Evolutionary conservation across 2,888 invertebrate species (phyloP), one percentile per base, ranked within the genome.

Genomic region (Eupithecia exiguata): DNA sequence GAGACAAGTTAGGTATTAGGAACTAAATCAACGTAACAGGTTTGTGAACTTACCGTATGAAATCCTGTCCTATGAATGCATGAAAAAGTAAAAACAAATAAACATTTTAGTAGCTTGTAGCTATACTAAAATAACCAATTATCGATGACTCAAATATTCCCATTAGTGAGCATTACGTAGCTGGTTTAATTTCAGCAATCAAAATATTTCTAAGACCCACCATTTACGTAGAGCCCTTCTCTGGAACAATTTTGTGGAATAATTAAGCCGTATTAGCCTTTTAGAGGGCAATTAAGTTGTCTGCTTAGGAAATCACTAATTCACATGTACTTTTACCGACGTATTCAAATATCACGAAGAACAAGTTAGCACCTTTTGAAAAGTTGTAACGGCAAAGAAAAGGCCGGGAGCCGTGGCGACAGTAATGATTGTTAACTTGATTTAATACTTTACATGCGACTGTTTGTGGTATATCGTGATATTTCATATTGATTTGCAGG

Each of bases 291-390:
- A 88, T 89, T 86, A 87, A 82, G 80, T 86, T 82, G 82, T 84
- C 83, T 79, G 82, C 82, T 84, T 86, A 87, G 89, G 88, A 88
- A 89, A 89, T 89, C 87, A 86, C 82, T 85, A 88, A 90, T 91
- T 90, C 82, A 88, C 90, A 87, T 85, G 78, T 84, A 84, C 86
- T 89, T 87, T 90, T 90, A 89, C 88, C 84, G 82, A 80, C 83
- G 83, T 86, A 89, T 89, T 89, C 86, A 87, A 85, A 86, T 86
- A 88, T 91, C 93, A 93, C 92, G 93, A 88, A 89, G 85, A 84
- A 81, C 82, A 82, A 86, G 86, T 94, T 93, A 93, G 88, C 93
- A 92, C 91, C 91, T 91, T 83, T 84, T 83, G 82, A 84, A 84
- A 83, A 86, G 80, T 82, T 81, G 82, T 78, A 82, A 81, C 79